phyloP scores from a whole-genome alignment of 2,888 invertebrate species.

The Epistrophella euchroma region DNA sequence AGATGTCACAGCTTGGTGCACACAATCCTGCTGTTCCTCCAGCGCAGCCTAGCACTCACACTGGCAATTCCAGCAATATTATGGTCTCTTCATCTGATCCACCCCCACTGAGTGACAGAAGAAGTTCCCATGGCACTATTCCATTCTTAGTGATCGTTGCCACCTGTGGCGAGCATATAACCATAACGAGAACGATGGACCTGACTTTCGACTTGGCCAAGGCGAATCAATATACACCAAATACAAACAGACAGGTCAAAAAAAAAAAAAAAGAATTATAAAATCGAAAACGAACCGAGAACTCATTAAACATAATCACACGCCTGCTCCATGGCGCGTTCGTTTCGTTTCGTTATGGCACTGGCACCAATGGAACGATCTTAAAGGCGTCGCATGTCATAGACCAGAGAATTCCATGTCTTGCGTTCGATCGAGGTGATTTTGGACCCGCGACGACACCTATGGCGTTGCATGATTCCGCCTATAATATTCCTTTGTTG shows the following conservation, averaged over 20 bases:
- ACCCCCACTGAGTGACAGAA: conserved; percentile 75
- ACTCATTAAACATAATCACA: conserved; percentile 76
- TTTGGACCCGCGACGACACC: conserved; percentile 71
- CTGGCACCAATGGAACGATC: conserved; percentile 60
- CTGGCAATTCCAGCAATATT: conserved; percentile 45
- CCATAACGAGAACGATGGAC: conserved; percentile 55
- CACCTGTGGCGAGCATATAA: conserved; percentile 68
- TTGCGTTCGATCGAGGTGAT: conserved; percentile 48
- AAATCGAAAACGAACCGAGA: conserved; percentile 67
- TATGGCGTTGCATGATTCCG: conserved; percentile 73
- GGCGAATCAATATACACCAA: conserved; percentile 46
- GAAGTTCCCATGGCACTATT: conserved; percentile 71
- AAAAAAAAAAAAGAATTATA: background rate
- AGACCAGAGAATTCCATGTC: conserved; percentile 48
- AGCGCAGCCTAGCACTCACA: background rate
- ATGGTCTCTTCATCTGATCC: conserved; percentile 58
- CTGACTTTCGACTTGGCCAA: conserved; percentile 34
- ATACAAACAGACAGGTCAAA: conserved; percentile 15
- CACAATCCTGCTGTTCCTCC: conserved; percentile 49
- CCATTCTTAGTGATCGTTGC: conserved; percentile 45
- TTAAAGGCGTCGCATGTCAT: conserved; percentile 62
- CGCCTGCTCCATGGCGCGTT: conserved; percentile 57
- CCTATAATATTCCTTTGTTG: conserved; percentile 64
- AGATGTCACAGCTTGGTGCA: conserved; percentile 75
- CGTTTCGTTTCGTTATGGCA: conserved; percentile 33